Evolutionary conservation across 2,888 invertebrate genomes (phyloP).

Genomic region (Nymphalis urticae): DNA sequence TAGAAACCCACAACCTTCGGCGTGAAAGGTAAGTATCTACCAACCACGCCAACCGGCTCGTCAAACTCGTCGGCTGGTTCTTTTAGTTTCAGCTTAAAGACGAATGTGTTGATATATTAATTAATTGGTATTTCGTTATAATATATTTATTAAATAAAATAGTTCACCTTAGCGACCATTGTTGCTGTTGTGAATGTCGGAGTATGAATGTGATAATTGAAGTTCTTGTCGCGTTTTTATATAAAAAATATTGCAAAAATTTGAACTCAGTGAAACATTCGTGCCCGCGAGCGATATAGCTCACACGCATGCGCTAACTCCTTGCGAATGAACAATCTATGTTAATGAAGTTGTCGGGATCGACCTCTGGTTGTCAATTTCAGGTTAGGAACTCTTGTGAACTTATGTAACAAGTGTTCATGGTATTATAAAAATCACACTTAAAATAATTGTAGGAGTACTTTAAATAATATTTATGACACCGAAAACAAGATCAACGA

Average conservation of each 20-base stretch:
- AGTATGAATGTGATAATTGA: slow-evolving; percentile 5
- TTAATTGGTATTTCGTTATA: neutral
- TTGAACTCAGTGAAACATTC: slow-evolving; percentile 25
- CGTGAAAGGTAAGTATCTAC: no score
- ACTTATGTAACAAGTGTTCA: no score
- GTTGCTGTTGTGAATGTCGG: slow-evolving; percentile 3
- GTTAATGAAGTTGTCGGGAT: no score
- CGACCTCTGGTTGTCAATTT: no score
- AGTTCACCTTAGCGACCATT: slow-evolving; percentile 17
- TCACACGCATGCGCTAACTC: neutral
- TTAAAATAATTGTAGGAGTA: no score
- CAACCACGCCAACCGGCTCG: no score
- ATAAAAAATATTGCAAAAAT: slow-evolving; percentile 1
- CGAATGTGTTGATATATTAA: neutral
- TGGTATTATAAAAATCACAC: no score
- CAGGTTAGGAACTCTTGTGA: no score
- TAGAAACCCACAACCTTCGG: no score
- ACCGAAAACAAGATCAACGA: no score
- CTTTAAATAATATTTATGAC: no score
- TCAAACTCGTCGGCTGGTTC: no score
- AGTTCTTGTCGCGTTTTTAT: neutral
- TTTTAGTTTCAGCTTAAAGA: neutral
- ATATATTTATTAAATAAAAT: neutral
- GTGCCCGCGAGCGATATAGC: slow-evolving; percentile 40
- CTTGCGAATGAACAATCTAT: neutral